Evolutionary conservation across 2,797 vertebrate species (phyloP).

Genomic region (Hafferia zeledoni): DNA sequence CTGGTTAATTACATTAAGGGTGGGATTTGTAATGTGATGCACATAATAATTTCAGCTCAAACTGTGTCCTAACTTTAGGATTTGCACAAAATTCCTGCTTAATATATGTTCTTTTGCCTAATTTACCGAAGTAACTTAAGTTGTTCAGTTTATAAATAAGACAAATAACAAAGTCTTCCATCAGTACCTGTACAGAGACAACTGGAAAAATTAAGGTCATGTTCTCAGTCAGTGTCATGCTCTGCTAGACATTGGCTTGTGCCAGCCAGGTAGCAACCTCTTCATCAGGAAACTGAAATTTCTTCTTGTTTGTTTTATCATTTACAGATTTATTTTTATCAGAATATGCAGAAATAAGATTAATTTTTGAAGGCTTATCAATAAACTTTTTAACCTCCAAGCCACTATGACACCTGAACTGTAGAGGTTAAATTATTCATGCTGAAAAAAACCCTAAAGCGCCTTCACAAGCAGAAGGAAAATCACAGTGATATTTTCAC

Average conservation of each 20-base stretch:
- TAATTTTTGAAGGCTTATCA: not conserved
- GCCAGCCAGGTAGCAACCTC: not conserved
- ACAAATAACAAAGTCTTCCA: not conserved
- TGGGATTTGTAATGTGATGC: not conserved
- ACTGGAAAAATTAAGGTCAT: not conserved
- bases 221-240: not conserved
- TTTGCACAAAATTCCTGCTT: not conserved
- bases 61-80: not conserved
- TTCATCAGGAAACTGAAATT: not conserved
- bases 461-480: not conserved
- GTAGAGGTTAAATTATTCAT: not conserved
- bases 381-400: not conserved
- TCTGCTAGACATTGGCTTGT: not conserved
- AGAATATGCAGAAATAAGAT: not conserved
- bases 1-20: not conserved
- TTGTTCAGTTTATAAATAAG: not conserved
- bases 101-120: not conserved
- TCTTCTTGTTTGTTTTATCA: not conserved
- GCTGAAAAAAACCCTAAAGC: not conserved
- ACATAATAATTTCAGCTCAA: not conserved
- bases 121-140: not conserved
- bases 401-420: not conserved
- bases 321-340: not conserved
- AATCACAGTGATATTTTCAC: not conserved
- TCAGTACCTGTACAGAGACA: not conserved